These are phyloP conservation scores for Harpagus bidentatus DNA, from an alignment of 2,113 vertebrate species.

Conservation along the genomic window DNA sequence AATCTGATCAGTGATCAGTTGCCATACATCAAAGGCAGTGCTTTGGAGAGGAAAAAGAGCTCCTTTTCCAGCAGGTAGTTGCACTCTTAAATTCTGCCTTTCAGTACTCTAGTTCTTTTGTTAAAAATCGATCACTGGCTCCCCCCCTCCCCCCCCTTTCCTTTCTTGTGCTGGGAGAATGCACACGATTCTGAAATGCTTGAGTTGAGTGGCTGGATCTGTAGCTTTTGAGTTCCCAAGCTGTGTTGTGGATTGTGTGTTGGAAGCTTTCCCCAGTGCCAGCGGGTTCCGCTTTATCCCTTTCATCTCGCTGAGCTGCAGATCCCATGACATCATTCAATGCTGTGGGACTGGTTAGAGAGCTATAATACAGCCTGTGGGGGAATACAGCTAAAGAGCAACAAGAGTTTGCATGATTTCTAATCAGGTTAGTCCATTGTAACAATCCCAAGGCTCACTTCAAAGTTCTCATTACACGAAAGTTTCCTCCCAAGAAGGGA, in stretches of 20 bases:
- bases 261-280: slow-evolving; percentile 76
- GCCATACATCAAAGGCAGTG: slow-evolving; percentile 83
- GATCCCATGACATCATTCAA: slow-evolving; percentile 84
- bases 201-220: slow-evolving; percentile 63
- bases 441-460: slow-evolving; percentile 26
- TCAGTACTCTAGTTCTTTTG: slow-evolving; percentile 40
- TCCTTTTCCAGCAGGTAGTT: slow-evolving; percentile 67
- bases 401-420: slow-evolving; percentile 65
- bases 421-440: slow-evolving; percentile 52
- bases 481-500: slow-evolving; percentile 1
- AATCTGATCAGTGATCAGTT: slow-evolving; percentile 90
- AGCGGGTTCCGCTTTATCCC: slow-evolving; percentile 78
- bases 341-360: slow-evolving; percentile 75
- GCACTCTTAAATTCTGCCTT: slow-evolving; percentile 37
- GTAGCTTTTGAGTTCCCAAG: slow-evolving; percentile 69
- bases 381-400: slow-evolving; percentile 64
- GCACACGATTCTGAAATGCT: slow-evolving; percentile 16
- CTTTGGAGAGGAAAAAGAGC: slow-evolving; percentile 55
- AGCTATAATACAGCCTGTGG: slow-evolving; percentile 73
- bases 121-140: slow-evolving; percentile 35
- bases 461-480: slow-evolving; percentile 6
- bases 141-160: neutral
- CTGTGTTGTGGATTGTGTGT: slow-evolving; percentile 70
- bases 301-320: slow-evolving; percentile 81
- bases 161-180: neutral